These are phyloP conservation scores for Sebastes diploproa DNA, from an alignment of 2,797 vertebrate species.

Conservation along the genomic window DNA sequence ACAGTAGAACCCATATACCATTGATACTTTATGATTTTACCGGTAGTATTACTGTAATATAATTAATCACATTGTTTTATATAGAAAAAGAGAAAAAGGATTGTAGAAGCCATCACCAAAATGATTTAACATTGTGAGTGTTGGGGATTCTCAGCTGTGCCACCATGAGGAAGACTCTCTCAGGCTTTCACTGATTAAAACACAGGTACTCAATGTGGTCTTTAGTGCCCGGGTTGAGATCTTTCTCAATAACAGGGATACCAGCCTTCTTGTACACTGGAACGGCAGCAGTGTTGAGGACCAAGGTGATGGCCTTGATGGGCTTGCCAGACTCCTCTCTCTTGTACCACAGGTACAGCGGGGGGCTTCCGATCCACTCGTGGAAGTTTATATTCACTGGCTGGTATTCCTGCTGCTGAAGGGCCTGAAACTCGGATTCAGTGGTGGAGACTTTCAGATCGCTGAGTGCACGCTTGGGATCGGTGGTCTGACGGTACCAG, in stretches of 20 bases:
- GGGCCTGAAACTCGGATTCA: accelerated
- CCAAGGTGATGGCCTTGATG: background rate
- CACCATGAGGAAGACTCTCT: background rate
- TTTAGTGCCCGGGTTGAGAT: background rate
- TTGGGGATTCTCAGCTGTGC: background rate
- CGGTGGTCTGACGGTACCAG: background rate
- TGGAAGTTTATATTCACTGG: background rate
- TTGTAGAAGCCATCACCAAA: background rate
- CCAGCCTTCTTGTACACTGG: background rate
- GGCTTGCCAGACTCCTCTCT: accelerated
- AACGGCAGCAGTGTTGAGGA: no score
- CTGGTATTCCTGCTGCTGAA: background rate
- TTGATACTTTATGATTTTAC: background rate
- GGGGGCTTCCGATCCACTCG: background rate
- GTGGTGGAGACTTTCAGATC: conserved; percentile 1
- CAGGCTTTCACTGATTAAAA: background rate
- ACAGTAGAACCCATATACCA: background rate
- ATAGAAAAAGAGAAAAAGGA: background rate
- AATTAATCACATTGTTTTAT: background rate
- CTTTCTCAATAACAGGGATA: background rate
- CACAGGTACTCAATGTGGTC: background rate
- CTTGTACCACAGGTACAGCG: background rate
- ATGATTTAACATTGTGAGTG: background rate
- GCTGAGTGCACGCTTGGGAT: background rate
- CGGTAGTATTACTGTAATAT: background rate